phyloP scores from a whole-genome alignment of 2,888 invertebrate genomes.

The Eueremaeus valkanovi region DNA sequence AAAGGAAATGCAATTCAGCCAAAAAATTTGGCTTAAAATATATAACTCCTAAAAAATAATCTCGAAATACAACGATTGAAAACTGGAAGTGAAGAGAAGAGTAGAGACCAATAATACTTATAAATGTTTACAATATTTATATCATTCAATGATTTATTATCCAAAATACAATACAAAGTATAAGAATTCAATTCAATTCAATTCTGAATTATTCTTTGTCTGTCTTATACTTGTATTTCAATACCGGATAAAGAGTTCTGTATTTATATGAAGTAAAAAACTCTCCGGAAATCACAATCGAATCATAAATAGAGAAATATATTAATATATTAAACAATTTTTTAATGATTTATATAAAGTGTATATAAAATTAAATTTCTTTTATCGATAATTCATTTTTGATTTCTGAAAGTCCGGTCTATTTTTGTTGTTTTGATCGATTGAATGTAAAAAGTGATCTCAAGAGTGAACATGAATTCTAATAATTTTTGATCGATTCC shows the following conservation, averaged over 20 bases:
- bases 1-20: conserved; percentile 8
- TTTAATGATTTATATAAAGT: not conserved
- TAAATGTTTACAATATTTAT: not conserved
- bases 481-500: conserved; percentile 24
- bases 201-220: no score
- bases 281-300: not conserved
- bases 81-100: not conserved
- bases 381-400: conserved; percentile 21
- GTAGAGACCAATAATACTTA: not conserved
- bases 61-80: not conserved
- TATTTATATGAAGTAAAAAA: not conserved
- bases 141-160: conserved; percentile 19
- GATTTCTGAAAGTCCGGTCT: not conserved
- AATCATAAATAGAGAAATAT: not conserved
- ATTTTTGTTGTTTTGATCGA: conserved; percentile 6
- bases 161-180: not conserved
- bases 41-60: not conserved
- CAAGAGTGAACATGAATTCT: conserved; percentile 1
- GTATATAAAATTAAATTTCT: not conserved
- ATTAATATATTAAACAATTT: not conserved
- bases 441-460: not conserved
- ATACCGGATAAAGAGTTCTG: not conserved
- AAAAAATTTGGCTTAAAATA: conserved; percentile 10
- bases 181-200: not conserved
- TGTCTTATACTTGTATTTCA: not conserved